phyloP scores from a whole-genome alignment of 1,140 invertebrate genomes.

The Chironomus striatipennis region DNA sequence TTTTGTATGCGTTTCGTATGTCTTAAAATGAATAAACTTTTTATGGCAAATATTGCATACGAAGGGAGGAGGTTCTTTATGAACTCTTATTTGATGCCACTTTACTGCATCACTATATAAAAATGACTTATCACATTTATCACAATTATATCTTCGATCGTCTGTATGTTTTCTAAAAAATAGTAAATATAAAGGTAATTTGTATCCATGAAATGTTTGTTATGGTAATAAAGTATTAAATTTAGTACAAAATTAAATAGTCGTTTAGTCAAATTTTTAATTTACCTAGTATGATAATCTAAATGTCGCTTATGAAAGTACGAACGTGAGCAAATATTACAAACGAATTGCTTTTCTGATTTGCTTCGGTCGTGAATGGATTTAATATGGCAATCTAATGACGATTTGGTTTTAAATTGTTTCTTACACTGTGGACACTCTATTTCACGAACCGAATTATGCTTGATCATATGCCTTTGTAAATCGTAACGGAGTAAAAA shows the following conservation, averaged over 20 bases:
- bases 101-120: neutral
- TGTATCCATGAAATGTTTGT: too few species aligned
- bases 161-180: neutral
- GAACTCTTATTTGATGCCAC: neutral
- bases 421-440: neutral
- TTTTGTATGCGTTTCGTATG: neutral
- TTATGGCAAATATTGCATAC: neutral
- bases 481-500: neutral
- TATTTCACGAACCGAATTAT: neutral
- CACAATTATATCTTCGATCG: neutral
- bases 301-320: neutral
- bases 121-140: neutral
- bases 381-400: neutral
- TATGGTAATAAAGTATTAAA: too few species aligned
- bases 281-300: neutral
- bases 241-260: neutral
- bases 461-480: neutral
- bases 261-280: neutral
- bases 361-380: neutral
- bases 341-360: neutral
- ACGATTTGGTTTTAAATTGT: conserved; percentile 6
- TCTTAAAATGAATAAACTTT: neutral
- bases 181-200: too few species aligned
- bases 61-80: neutral
- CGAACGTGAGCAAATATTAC: neutral